Conservation (phyloP, 2,888 invertebrate species). For the Cyaniris semiargus region DNA sequence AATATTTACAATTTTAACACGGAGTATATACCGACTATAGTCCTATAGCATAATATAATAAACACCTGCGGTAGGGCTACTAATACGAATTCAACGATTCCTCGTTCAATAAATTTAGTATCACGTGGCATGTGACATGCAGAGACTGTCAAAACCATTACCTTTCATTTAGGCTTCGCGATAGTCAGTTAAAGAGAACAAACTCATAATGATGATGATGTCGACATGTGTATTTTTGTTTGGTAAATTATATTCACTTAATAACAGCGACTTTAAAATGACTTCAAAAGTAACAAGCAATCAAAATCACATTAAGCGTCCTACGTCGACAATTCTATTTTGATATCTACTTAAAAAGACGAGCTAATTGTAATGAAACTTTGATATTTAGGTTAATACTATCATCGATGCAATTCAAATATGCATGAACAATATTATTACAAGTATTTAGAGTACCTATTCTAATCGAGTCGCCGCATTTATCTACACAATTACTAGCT, state of each 20-base stretch:
- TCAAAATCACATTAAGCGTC: neutral
- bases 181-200: neutral
- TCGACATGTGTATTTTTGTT: neutral
- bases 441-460: conserved; percentile 17
- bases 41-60: no score
- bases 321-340: neutral
- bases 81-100: no score
- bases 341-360: neutral
- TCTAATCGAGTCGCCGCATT: conserved; percentile 22
- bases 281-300: neutral
- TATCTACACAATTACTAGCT: conserved; percentile 17
- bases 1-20: no score
- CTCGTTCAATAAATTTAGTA: no score
- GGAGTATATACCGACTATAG: no score
- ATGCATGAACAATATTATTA: conserved; percentile 19
- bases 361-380: neutral
- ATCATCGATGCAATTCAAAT: neutral
- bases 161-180: no score
- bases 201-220: neutral
- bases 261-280: neutral
- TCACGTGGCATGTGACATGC: no score
- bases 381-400: conserved; percentile 11
- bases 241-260: neutral
- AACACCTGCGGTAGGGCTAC: no score
- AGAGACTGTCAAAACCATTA: no score